Percentiles rank a stretch among this genome's conserved stretches.
These are phyloP conservation scores for Coreoperca whiteheadi DNA, from an alignment of 2,113 vertebrate species.

Conservation along the genomic window DNA sequence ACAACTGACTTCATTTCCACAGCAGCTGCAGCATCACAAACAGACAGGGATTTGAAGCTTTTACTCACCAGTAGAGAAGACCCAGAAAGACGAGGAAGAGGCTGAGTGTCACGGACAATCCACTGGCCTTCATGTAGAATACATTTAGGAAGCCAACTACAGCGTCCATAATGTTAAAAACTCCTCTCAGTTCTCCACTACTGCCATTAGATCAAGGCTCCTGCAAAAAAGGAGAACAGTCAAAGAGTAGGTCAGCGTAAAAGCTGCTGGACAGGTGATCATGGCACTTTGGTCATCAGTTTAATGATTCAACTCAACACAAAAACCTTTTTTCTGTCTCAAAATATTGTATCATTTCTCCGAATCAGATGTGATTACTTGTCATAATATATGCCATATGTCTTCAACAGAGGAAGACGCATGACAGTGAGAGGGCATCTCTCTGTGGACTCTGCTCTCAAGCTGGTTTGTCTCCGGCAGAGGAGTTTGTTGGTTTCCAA, in stretches of 20 bases:
- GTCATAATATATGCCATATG: background rate
- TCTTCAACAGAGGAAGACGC: background rate
- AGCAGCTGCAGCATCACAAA: background rate
- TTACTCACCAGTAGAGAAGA: constrained; percentile 91
- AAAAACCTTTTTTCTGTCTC: background rate
- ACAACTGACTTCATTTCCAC: background rate
- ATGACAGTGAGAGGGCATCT: background rate
- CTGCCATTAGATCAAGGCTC: background rate
- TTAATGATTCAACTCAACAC: too few species aligned
- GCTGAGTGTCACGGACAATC: constrained; percentile 76
- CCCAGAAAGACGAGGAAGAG: constrained; percentile 81
- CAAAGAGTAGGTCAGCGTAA: background rate
- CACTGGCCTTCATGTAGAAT: constrained; percentile 61
- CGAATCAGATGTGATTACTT: background rate
- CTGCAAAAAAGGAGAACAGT: background rate
- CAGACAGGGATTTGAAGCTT: background rate
- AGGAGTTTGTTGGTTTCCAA: too few species aligned
- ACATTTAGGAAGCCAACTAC: constrained; percentile 65
- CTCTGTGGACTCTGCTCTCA: background rate
- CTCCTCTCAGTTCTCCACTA: background rate
- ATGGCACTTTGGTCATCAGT: background rate
- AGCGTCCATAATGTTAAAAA: constrained; percentile 56
- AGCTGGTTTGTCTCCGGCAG: background rate
- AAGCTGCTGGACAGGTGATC: background rate
- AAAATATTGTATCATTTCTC: background rate